A percentile compares a stretch with the other conserved stretches of the same genome.
Conservation (phyloP, 2,888 invertebrate species). For the Oscheius sp. region DNA sequence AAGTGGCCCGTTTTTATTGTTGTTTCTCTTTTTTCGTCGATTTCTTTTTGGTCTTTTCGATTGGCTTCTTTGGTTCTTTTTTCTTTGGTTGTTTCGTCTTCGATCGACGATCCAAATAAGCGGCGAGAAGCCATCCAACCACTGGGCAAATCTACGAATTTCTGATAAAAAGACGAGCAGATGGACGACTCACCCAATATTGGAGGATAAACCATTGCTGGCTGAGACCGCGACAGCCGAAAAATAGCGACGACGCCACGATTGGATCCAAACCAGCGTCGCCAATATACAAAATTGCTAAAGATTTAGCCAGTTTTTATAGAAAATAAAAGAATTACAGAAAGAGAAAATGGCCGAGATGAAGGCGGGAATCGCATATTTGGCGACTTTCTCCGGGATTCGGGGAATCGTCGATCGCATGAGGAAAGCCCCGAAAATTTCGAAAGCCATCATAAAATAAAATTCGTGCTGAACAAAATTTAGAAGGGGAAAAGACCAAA, state of each 20-base stretch:
- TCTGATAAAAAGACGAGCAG: not conserved
- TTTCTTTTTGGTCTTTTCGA: not conserved
- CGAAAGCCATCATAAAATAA: slow-evolving; percentile 31
- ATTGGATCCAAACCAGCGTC: slow-evolving; percentile 55
- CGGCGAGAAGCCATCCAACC: slow-evolving; percentile 52
- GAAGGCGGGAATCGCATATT: slow-evolving; percentile 35
- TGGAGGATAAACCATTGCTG: slow-evolving; percentile 52
- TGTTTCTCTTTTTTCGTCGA: not conserved
- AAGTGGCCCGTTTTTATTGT: not conserved
- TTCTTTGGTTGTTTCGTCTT: not conserved
- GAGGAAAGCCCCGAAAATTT: slow-evolving; percentile 34
- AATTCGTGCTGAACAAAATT: slow-evolving; percentile 32
- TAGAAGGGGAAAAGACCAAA: not conserved
- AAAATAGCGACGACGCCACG: slow-evolving; percentile 53
- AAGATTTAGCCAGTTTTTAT: not conserved
- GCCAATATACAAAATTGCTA: slow-evolving; percentile 51
- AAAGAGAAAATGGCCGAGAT: slow-evolving; percentile 38
- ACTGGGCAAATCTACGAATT: slow-evolving; percentile 47
- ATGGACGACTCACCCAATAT: slow-evolving; percentile 47
- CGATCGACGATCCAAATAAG: slow-evolving; percentile 37
- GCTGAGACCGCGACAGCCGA: slow-evolving; percentile 49
- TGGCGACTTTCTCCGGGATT: slow-evolving; percentile 22
- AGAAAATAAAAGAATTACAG: no score
- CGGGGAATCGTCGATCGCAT: slow-evolving; percentile 29
- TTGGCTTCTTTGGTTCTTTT: not conserved